Evolutionary conservation across 2,113 vertebrate genomes (phyloP), one percentile per base, ranked within the genome.

Genomic region (Coracopsis vasa): DNA sequence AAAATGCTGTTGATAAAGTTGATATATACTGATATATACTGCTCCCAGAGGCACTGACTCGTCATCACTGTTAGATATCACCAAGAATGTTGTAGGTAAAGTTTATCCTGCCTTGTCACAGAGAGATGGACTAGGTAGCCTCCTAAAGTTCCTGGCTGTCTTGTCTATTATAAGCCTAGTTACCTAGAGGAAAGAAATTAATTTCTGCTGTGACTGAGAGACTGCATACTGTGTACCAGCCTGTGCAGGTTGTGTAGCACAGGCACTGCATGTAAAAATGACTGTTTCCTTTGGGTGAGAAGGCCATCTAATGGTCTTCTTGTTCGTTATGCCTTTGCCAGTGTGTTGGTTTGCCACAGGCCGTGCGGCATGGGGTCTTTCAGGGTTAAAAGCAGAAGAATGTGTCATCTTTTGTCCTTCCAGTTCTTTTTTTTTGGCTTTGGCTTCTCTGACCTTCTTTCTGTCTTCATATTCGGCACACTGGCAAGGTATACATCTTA

Each of bases 401-500:
- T 35, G 19, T 4, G 3, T 89, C 23, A 28, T 88, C 86, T 71
- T 95, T 89, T 72, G 74, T 96, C 86, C 88, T 94, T 93, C 65
- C 47, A 29, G 29, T 80, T 84, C 13, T 19, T 18, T 54, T 56
- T n/a, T 92, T 80, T 96, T 70, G 75, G 48, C 73, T 94, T 95
- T 74, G 27, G 80, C 81, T 84, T 41, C 37, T 81, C 65, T 89
- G 90, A 97, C 92, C 88, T 97, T 94, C 88, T 94, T 93, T 92
- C 85, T 80, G 79, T 94, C 51, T 92, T 92, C 93, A 88, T 97
- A 92, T 96, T 96, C 79, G 92, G 61, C 65, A 79, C 72, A 56
- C 79, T 58, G 82, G 93, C 94, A 96, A 97, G 80, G 89, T 95
- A 64, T 95, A 92, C 71, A 78, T 96, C 95, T 97, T 77, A 88